Evolutionary conservation across 2,797 vertebrate species (phyloP), one percentile per base, ranked within the genome.

Genomic region (Cryptoblepharus egeriae): DNA sequence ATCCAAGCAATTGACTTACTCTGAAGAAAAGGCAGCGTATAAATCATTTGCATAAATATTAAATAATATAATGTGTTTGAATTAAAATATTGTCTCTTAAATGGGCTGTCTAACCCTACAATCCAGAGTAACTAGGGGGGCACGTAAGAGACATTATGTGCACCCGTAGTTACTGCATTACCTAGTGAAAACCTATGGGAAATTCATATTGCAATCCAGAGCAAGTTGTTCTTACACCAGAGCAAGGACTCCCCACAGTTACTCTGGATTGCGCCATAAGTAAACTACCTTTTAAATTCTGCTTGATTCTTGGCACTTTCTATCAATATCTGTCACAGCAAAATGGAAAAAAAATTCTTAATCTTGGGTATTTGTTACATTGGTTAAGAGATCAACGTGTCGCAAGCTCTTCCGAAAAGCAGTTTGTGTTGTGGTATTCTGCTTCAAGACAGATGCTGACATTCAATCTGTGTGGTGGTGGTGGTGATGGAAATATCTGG

Each of bases 401-500:
- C 69, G 35, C 18, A 45, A 28, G 49, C 52, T 73, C 15, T 35
- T n/a, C 39, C 61, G 45, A 74, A 45, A 79, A 68, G 71, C 58
- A 74, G 70, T 84, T 79, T 84, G 37, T 76, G 73, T 79, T 74
- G 39, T 32, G 39, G 64, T 63, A 84, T 74, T 67, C 32, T 58
- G 70, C 39, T 61, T 39, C 37, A 37, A 73, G 55, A 75, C 77
- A 84, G 73, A 61, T 69, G 70, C 49, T 84, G 77, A 74, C 63
- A 74, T 79, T 79, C 77, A 84, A 49, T 68, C 30, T 52, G 52
- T n/a, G n/a, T n/a, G 52, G 18, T 73, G 37, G 55, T n/a, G 16
- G 57, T 35, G 35, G n/a, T 67, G 42, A 42, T 63, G 57, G 28
- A 78, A 77, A 60, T 60, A 42, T 37, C 64, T 68, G 35, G 26